Base-by-base conservation (phyloP, 2,113 vertebrate genomes). In the Cricetomys ansorgei region DNA sequence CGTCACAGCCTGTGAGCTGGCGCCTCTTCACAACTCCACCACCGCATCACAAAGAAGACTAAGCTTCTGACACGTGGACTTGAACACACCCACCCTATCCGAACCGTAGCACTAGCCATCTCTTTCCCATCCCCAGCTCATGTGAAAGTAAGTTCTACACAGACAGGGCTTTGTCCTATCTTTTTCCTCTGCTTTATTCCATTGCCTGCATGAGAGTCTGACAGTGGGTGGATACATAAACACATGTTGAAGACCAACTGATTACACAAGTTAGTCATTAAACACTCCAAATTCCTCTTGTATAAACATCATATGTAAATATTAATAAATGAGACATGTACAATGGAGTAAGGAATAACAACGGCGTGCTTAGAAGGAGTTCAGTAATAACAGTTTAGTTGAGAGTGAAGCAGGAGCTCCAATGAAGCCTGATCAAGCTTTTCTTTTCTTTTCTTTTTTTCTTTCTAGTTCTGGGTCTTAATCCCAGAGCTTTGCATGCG, bases 291-390 rank as follows among this genome's bases (percentile, higher is more conserved):
- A 65, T 88, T 69, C 34, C 83, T 76, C 31, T 57, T 91, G 23
- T 67, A 31, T 50, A 93, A 93, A 73, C 87, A 93, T 25, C 31
- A 48, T 53, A 62, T 80, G 21, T 85, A 69, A 70, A 84, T 72
- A 72, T 84, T 90, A 90, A 76, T 87, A 94, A 94, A 53, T 89
- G 77, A 91, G 79, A 34, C 43, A 64, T 3, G n/a, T 40, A 31
- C 57, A 75, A 43, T 5, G 70, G 55, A 92, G 16, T 17, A 67
- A 81, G 17, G 7, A 16, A 31, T 9, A 50, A 53, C 50, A 67
- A 81, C 8, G 70, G 10, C 73, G 9, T 13, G 31, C 40, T 12
- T 86, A 89, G 40, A 19, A 53, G 21, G 45, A 53, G 3, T 48
- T 64, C 37, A 27, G 65, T 23, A 86, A 3, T 23, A 45, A 50